These are phyloP conservation scores for Takifugu ocellatus DNA, from an alignment of 2,797 vertebrate genomes.

Conservation along the genomic window DNA sequence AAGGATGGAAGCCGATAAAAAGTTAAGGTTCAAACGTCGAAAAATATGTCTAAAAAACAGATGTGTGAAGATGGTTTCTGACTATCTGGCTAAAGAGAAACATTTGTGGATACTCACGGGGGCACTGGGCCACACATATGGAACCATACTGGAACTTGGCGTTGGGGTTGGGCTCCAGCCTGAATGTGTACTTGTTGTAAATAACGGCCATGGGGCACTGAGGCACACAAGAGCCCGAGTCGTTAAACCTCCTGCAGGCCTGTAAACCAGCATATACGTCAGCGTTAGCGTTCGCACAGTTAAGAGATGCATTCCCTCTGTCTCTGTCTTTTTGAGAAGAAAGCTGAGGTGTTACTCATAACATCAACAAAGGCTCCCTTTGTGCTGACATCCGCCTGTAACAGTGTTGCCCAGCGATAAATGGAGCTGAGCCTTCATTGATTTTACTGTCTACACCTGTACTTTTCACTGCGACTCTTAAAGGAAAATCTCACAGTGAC, in stretches of 20 bases:
- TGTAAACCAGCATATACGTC: constrained; percentile 41
- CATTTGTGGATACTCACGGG: constrained; percentile 77
- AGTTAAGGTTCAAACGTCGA: neutral
- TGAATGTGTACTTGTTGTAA: constrained; percentile 91
- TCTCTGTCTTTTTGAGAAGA: neutral
- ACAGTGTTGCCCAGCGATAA: too few relatives aligned
- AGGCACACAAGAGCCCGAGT: constrained; percentile 87
- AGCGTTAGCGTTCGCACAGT: constrained; percentile 1
- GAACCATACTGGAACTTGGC: constrained; percentile 94
- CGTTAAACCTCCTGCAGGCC: constrained; percentile 93
- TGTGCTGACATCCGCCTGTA: too few relatives aligned
- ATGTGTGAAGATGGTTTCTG: neutral
- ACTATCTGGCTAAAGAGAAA: constrained; percentile 1
- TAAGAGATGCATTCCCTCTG: neutral
- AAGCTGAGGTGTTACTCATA: too few relatives aligned
- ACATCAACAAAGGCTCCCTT: too few relatives aligned
- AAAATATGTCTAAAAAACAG: neutral
- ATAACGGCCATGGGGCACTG: constrained; percentile 87
- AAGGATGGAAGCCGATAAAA: neutral
- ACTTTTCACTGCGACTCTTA: too few relatives aligned
- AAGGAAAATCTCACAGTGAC: constrained; percentile 48
- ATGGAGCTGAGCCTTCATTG: too few relatives aligned
- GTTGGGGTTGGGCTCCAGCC: constrained; percentile 90
- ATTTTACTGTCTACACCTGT: too few relatives aligned
- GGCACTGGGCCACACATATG: constrained; percentile 90